Conservation (phyloP, 2,888 invertebrate species). For the Amphipyra tragopoginis region DNA sequence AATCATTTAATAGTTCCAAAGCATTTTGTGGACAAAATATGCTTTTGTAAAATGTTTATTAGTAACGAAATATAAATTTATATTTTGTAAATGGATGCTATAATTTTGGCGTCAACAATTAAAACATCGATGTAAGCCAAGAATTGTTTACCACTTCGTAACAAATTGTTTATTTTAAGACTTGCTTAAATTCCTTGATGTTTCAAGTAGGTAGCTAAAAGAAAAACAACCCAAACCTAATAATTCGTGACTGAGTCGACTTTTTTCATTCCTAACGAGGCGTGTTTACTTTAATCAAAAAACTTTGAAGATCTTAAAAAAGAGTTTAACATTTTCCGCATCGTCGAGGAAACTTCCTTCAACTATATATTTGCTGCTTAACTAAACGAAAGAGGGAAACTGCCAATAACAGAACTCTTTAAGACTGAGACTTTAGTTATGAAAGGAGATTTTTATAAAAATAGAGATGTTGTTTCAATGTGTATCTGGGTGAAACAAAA, state of each 20-base stretch:
- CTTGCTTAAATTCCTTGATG: slow-evolving; percentile 10
- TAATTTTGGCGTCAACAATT: slow-evolving; percentile 1
- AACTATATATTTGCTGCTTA: slow-evolving; percentile 54
- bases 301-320: slow-evolving; percentile 47
- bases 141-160: slow-evolving; percentile 17
- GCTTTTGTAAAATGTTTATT: too few relatives aligned
- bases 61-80: too few relatives aligned
- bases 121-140: slow-evolving; percentile 1
- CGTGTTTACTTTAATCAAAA: slow-evolving; percentile 54
- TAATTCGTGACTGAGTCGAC: slow-evolving; percentile 8
- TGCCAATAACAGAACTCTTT: slow-evolving; percentile 69
- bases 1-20: too few relatives aligned
- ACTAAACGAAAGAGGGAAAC: slow-evolving; percentile 53
- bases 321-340: slow-evolving; percentile 50
- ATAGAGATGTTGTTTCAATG: slow-evolving; percentile 40
- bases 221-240: slow-evolving; percentile 28
- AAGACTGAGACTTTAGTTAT: slow-evolving; percentile 56
- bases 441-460: slow-evolving; percentile 61
- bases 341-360: slow-evolving; percentile 47
- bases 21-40: too few relatives aligned
- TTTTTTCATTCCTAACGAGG: slow-evolving; percentile 43
- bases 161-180: slow-evolving; percentile 28
- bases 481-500: slow-evolving; percentile 21
- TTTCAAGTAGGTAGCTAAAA: slow-evolving; percentile 11
- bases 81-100: too few relatives aligned